Percentiles rank a stretch among this genome's conserved stretches.
Evolutionary conservation across 2,113 vertebrate genomes (phyloP).

Genomic region (Macquaria australasica): DNA sequence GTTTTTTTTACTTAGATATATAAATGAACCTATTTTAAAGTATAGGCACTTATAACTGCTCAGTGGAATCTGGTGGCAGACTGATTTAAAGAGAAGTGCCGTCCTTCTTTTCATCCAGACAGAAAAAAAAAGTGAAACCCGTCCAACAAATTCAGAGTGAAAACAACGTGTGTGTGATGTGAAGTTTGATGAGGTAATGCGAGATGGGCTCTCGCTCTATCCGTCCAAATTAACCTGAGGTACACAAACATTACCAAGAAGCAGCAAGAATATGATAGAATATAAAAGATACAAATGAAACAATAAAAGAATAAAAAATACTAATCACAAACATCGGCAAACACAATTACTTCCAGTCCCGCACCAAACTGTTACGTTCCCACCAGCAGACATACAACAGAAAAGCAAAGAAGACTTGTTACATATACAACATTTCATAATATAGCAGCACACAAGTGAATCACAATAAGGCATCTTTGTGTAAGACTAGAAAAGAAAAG

Average conservation of each 20-base stretch:
- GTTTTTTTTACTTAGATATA: slow-evolving; percentile 48
- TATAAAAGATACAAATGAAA: slow-evolving; percentile 71
- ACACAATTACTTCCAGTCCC: slow-evolving; percentile 92
- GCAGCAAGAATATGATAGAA: slow-evolving; percentile 85
- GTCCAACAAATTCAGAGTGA: slow-evolving; percentile 68
- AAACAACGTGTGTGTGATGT: slow-evolving; percentile 55
- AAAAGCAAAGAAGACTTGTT: slow-evolving; percentile 72
- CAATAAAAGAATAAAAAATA: slow-evolving; percentile 77
- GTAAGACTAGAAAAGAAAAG: slow-evolving; percentile 92
- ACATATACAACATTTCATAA: slow-evolving; percentile 90
- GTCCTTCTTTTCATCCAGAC: slow-evolving; percentile 51
- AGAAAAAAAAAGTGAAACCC: slow-evolving; percentile 63
- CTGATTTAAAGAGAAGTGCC: slow-evolving; percentile 62
- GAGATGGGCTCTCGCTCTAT: slow-evolving; percentile 86
- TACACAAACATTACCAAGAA: slow-evolving; percentile 88
- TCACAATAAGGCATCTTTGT: slow-evolving; percentile 94
- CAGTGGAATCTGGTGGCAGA: slow-evolving; percentile 49
- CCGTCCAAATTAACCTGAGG: slow-evolving; percentile 93
- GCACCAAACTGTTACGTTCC: slow-evolving; percentile 87
- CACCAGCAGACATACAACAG: slow-evolving; percentile 87
- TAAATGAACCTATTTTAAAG: slow-evolving; percentile 52
- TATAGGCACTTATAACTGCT: slow-evolving; percentile 55
- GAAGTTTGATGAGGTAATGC: slow-evolving; percentile 90
- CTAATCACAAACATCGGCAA: slow-evolving; percentile 85
- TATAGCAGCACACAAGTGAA: slow-evolving; percentile 99